Evolutionary conservation across 2,888 invertebrate species (phyloP).

Genomic region (Diarsia mendica): DNA sequence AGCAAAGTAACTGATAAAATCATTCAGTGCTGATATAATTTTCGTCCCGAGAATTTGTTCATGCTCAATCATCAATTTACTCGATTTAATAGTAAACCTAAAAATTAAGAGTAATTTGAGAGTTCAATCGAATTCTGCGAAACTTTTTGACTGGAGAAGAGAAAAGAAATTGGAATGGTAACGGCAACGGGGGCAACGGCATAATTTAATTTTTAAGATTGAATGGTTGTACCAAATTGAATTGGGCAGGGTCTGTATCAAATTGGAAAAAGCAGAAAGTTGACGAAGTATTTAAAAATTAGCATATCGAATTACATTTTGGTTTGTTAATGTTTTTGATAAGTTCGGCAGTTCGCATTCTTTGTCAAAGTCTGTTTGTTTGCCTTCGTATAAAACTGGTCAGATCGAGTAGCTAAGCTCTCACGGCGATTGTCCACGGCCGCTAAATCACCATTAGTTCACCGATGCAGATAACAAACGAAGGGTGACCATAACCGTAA

Average conservation of each 20-base stretch:
- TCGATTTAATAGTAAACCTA: conserved; percentile 7
- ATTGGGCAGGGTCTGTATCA: conserved; percentile 16
- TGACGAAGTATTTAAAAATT: conserved; percentile 22
- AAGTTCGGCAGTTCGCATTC: not conserved
- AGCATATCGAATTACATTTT: conserved; percentile 17
- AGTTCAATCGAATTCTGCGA: conserved; percentile 7
- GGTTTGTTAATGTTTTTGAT: conserved; percentile 5
- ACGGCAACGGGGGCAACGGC: too few relatives aligned
- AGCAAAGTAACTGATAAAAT: conserved; percentile 18
- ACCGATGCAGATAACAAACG: conserved; percentile 64
- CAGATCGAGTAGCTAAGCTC: conserved; percentile 37
- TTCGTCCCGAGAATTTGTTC: not conserved
- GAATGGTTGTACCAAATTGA: conserved; percentile 32
- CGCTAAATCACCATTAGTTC: conserved; percentile 52
- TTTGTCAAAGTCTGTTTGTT: not conserved
- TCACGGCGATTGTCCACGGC: conserved; percentile 64
- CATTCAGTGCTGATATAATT: conserved; percentile 22
- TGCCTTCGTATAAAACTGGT: conserved; percentile 1
- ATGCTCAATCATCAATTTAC: conserved; percentile 6
- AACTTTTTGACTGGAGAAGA: conserved; percentile 14
- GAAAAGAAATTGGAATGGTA: conserved; percentile 31
- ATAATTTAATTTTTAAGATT: conserved; percentile 41
- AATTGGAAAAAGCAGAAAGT: conserved; percentile 36
- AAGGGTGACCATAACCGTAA: conserved; percentile 61
- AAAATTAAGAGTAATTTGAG: conserved; percentile 5